Evolutionary conservation across 2,113 vertebrate genomes (phyloP).

Genomic region (Protobothrops flavoviridis): DNA sequence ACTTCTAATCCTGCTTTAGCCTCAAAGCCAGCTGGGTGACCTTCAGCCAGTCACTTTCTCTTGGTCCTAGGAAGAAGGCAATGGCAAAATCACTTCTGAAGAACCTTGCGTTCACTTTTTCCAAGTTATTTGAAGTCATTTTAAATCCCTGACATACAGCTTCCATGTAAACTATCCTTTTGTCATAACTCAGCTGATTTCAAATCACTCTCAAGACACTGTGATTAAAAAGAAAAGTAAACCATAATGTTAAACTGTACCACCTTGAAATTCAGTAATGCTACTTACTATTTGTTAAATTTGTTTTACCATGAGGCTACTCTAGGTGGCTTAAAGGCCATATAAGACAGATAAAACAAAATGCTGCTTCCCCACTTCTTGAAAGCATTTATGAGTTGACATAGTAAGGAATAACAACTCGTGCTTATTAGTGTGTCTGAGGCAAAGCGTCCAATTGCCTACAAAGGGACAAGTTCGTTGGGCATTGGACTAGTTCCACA

Average conservation of each 20-base stretch:
- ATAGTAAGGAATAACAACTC: not conserved
- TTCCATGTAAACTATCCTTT: not conserved
- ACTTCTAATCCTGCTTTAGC: not conserved
- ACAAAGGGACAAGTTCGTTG: slow-evolving; percentile 7
- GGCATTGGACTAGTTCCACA: not conserved
- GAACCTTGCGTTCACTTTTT: not conserved
- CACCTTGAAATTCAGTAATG: not conserved
- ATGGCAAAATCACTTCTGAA: not conserved
- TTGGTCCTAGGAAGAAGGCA: not conserved
- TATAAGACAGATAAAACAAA: not conserved
- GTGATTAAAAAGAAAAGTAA: not conserved
- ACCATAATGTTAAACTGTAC: not conserved
- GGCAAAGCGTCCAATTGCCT: not conserved
- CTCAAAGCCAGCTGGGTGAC: not conserved
- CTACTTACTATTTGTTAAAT: not conserved
- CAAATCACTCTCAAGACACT: not conserved
- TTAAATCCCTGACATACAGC: not conserved
- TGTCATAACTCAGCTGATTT: not conserved
- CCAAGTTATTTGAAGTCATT: not conserved
- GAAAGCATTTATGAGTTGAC: not conserved
- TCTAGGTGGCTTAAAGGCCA: not conserved
- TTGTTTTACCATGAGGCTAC: not conserved
- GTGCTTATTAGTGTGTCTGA: not conserved
- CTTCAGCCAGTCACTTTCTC: not conserved
- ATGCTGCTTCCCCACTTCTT: not conserved